These are phyloP conservation scores for Geodia barretti DNA, from an alignment of 37 sponge, comb jelly and placozoan species.

Conservation along the genomic window DNA sequence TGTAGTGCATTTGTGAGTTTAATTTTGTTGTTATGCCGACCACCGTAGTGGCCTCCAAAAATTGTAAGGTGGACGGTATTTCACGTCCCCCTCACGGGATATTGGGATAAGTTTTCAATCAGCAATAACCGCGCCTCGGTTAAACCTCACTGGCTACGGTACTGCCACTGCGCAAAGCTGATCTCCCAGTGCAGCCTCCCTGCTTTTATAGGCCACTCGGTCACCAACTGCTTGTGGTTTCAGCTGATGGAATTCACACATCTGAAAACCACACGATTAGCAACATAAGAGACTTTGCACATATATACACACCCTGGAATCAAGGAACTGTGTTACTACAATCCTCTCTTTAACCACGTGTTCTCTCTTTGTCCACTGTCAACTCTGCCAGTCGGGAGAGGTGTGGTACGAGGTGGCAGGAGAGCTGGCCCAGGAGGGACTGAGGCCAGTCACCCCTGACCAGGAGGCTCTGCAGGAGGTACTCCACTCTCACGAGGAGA, in stretches of 20 bases:
- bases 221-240: background rate
- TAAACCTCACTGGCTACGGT: constrained; percentile 99
- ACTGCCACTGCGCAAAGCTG: constrained; percentile 99
- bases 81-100: constrained; percentile 89
- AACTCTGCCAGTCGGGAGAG: constrained; percentile 86
- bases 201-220: constrained; percentile 1
- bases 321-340: background rate
- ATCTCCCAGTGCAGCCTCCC: background rate
- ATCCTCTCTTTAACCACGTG: background rate
- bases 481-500: constrained; percentile 72
- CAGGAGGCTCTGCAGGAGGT: constrained; percentile 90
- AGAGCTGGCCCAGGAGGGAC: constrained; percentile 87
- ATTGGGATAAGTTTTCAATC: constrained; percentile 99
- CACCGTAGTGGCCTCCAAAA: constrained; percentile 94
- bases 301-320: too few relatives aligned
- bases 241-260: background rate
- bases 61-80: constrained; percentile 93
- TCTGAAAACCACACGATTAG: too few relatives aligned
- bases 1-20: too few relatives aligned
- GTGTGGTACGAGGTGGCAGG: constrained; percentile 91
- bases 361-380: background rate
- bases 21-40: too few relatives aligned
- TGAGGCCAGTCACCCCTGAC: constrained; percentile 88
- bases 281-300: too few relatives aligned
- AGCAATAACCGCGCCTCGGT: constrained; percentile 99